Conservation (phyloP, 2,797 vertebrate species). For the Hybognathus amarus region DNA sequence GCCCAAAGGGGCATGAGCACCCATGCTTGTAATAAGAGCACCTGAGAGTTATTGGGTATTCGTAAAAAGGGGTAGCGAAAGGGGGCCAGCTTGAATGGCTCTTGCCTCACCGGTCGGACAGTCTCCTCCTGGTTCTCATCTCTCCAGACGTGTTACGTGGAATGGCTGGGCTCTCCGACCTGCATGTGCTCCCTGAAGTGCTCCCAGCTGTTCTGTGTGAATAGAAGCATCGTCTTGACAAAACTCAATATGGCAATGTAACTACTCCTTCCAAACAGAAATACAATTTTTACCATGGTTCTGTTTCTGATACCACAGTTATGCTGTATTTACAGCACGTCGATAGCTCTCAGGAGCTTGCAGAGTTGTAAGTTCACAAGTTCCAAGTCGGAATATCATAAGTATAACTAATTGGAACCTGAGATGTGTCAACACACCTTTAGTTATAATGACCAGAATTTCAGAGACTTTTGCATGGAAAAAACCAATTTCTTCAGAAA, state of each 20-base stretch:
- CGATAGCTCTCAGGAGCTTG: too few relatives aligned
- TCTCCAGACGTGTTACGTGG: slow-evolving; percentile 93
- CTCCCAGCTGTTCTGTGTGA: slow-evolving; percentile 92
- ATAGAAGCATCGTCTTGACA: neutral
- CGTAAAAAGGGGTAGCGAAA: neutral
- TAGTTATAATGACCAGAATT: neutral
- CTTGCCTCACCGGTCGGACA: slow-evolving; percentile 84
- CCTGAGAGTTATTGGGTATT: too few relatives aligned
- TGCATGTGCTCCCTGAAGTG: slow-evolving; percentile 97
- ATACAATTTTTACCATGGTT: neutral
- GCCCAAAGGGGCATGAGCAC: neutral
- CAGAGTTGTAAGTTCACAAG: too few relatives aligned
- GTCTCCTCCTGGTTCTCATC: slow-evolving; percentile 94
- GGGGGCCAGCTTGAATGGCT: too few relatives aligned
- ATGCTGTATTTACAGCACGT: fast-evolving
- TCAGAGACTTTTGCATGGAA: neutral
- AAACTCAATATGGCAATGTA: neutral
- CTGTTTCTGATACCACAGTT: neutral
- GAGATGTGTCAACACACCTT: neutral
- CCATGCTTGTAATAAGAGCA: neutral
- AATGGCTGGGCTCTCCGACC: slow-evolving; percentile 89
- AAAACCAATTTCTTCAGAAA: neutral
- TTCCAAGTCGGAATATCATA: too few relatives aligned
- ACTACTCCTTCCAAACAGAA: neutral
- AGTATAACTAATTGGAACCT: too few relatives aligned